Conservation (phyloP, 2,113 vertebrate species). For the Oncorhynchus clarkii region DNA sequence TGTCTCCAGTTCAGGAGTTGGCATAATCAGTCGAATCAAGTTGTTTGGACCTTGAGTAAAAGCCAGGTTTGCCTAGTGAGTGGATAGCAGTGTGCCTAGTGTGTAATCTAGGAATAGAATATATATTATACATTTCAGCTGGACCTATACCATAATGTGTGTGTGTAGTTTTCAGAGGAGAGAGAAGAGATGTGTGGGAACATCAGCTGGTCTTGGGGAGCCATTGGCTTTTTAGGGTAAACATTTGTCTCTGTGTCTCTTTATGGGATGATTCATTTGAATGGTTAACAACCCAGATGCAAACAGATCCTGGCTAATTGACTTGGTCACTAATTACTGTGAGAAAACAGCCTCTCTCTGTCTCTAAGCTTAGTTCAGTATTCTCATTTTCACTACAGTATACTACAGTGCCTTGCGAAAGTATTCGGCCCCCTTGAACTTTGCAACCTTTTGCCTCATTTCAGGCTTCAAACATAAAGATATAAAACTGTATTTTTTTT, state of each 20-base stretch:
- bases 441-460: too few relatives aligned
- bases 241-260: background rate
- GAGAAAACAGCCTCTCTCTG: background rate
- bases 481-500: too few relatives aligned
- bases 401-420: background rate
- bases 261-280: background rate
- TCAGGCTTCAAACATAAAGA: too few relatives aligned
- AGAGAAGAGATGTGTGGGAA: slow-evolving; percentile 23
- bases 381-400: background rate
- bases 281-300: background rate
- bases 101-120: too few relatives aligned
- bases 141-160: background rate
- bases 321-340: background rate
- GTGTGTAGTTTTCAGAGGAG: slow-evolving; percentile 18
- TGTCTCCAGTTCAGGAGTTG: background rate
- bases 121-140: too few relatives aligned
- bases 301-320: background rate
- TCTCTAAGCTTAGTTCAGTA: too few relatives aligned
- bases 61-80: background rate
- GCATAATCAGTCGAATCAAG: background rate
- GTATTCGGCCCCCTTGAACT: too few relatives aligned
- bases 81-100: background rate
- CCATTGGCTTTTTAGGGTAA: background rate
- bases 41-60: background rate
- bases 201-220: background rate